Conservation (phyloP, 2,113 vertebrate genomes). For the Morone saxatilis region DNA sequence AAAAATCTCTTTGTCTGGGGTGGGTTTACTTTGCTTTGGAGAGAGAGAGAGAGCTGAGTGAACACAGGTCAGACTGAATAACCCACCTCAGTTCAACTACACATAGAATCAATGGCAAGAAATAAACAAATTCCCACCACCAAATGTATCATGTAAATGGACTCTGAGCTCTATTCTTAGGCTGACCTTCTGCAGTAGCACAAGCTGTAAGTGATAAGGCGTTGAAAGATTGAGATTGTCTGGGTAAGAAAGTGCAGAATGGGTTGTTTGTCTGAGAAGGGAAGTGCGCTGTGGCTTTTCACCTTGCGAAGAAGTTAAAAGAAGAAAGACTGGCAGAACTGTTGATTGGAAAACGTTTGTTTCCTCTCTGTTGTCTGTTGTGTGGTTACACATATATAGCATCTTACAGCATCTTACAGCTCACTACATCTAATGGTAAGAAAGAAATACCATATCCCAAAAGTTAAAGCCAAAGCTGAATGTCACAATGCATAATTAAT, state of each 20-base stretch:
- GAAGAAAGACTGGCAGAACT: background rate
- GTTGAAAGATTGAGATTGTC: slow-evolving; percentile 31
- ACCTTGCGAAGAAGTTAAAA: slow-evolving; percentile 19
- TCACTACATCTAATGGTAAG: background rate
- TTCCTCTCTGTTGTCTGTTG: background rate
- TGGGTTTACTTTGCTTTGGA: background rate
- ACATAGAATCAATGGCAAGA: background rate
- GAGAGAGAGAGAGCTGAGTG: slow-evolving; percentile 1
- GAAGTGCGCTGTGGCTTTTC: slow-evolving; percentile 10
- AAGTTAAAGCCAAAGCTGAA: background rate
- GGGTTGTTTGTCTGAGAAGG: slow-evolving; percentile 9
- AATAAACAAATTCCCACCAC: background rate
- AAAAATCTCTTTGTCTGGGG: background rate
- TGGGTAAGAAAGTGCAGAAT: slow-evolving; percentile 8
- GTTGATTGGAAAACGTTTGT: slow-evolving; percentile 27
- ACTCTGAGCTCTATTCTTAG: background rate
- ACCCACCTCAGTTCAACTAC: background rate
- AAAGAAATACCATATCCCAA: background rate
- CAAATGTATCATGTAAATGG: slow-evolving; percentile 9
- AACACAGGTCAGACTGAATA: background rate
- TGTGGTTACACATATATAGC: background rate
- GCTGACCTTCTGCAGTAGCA: background rate
- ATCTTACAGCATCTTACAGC: too few relatives aligned
- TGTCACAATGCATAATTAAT: slow-evolving; percentile 4
- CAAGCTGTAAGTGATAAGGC: background rate